These are phyloP conservation scores for Lasiurus cinereus DNA, from an alignment of 2,113 vertebrate species.

Conservation along the genomic window DNA sequence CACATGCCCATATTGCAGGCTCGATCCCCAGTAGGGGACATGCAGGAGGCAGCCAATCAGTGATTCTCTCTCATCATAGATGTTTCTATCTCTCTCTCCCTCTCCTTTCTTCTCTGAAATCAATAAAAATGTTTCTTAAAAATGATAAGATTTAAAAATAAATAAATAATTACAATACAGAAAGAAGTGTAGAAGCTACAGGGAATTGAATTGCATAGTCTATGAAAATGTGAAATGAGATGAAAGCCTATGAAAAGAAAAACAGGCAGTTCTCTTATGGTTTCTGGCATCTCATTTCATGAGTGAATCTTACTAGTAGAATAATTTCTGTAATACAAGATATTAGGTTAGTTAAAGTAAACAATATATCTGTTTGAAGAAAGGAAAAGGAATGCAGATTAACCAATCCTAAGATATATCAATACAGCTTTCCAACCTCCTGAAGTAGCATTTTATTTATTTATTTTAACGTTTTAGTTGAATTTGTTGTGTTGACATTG, in stretches of 20 bases:
- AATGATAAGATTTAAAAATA: no score
- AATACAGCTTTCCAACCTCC: background rate
- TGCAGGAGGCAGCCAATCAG: no score
- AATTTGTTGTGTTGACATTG: background rate
- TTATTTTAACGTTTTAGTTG: background rate
- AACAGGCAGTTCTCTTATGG: background rate
- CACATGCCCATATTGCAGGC: no score
- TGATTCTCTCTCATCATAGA: no score
- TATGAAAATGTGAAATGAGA: slow-evolving; percentile 36
- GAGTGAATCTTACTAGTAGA: background rate
- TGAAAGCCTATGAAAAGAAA: slow-evolving; percentile 17
- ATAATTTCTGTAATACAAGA: background rate
- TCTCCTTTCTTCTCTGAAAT: no score
- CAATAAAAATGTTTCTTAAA: no score
- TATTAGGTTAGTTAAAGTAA: slow-evolving; percentile 27
- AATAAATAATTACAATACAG: no score
- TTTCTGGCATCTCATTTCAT: background rate
- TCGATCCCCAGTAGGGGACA: no score
- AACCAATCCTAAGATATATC: background rate
- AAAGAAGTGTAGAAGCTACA: background rate
- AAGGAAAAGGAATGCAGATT: background rate
- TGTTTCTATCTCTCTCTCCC: no score
- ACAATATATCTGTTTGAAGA: slow-evolving; percentile 12
- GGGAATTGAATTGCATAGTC: background rate
- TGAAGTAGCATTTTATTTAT: slow-evolving; percentile 19